Evolutionary conservation across 2,888 invertebrate genomes (phyloP).

Genomic region (Autographa pulchrina): DNA sequence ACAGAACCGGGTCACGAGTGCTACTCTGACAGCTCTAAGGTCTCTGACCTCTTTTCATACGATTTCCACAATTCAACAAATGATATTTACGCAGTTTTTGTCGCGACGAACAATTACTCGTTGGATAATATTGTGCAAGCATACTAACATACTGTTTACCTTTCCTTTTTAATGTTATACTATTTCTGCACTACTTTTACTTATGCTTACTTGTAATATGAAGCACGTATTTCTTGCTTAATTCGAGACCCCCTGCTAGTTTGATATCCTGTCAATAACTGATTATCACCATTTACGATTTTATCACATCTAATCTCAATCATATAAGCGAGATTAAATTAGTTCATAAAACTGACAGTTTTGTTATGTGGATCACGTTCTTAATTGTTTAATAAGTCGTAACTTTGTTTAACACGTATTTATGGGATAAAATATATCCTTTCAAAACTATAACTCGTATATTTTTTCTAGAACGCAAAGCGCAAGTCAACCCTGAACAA

Average conservation of each 20-base stretch:
- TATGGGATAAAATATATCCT: neutral
- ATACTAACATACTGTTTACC: slow-evolving; percentile 16
- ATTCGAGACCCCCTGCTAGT: neutral
- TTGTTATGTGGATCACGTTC: slow-evolving; percentile 1
- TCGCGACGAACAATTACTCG: slow-evolving; percentile 39
- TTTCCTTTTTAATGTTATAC: neutral
- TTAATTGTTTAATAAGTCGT: neutral
- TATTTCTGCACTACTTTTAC: slow-evolving; percentile 1
- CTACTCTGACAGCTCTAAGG: slow-evolving; percentile 52
- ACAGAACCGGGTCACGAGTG: slow-evolving; percentile 59
- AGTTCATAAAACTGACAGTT: neutral
- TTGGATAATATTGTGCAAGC: slow-evolving; percentile 39
- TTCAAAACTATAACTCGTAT: no score
- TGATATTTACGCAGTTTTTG: slow-evolving; percentile 63
- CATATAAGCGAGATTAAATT: neutral
- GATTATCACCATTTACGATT: slow-evolving; percentile 4
- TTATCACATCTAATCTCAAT: neutral
- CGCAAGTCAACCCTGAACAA: no score
- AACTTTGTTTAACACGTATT: neutral
- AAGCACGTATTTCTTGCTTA: slow-evolving; percentile 1
- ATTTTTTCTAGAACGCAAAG: no score
- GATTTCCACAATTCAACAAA: slow-evolving; percentile 55
- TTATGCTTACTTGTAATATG: neutral
- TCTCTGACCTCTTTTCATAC: slow-evolving; percentile 64
- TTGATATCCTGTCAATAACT: slow-evolving; percentile 4